A percentile compares a stretch with the other conserved stretches of the same genome.
Conservation (phyloP, 2,888 invertebrate genomes). For the Ectemnius cavifrons region DNA sequence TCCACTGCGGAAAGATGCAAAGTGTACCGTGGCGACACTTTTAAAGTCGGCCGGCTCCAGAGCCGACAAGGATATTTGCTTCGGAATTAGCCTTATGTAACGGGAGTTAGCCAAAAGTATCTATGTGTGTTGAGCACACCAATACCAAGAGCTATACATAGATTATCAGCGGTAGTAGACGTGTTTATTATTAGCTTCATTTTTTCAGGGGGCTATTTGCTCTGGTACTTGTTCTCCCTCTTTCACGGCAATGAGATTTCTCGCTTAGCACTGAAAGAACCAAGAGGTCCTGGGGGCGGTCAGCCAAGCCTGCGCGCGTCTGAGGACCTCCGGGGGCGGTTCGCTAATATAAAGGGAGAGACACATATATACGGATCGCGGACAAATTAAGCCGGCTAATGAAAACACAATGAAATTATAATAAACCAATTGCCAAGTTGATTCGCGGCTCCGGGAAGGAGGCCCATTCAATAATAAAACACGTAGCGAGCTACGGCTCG, state of each 20-base stretch:
- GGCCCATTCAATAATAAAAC: constrained; percentile 77
- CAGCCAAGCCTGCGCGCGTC: constrained; percentile 57
- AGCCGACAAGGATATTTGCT: too few species aligned
- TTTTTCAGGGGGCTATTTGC: too few species aligned
- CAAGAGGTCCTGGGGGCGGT: constrained; percentile 19
- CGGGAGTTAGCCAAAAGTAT: too few species aligned
- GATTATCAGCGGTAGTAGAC: too few species aligned
- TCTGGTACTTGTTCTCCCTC: too few species aligned
- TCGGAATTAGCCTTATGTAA: too few species aligned
- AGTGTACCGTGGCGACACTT: too few species aligned
- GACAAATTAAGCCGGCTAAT: constrained; percentile 75
- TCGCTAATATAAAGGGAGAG: constrained; percentile 69
- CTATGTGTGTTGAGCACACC: too few species aligned
- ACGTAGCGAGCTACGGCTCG: constrained; percentile 62
- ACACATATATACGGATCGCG: constrained; percentile 56
- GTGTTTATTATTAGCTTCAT: too few species aligned
- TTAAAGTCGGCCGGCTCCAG: constrained; percentile 13
- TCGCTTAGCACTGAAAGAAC: constrained; percentile 34
- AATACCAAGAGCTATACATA: too few species aligned
- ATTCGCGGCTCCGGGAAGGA: constrained; percentile 73
- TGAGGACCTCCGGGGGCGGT: constrained; percentile 58
- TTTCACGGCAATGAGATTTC: constrained; percentile 27
- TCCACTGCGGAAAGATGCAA: too few species aligned
- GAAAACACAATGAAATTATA: constrained; percentile 77
- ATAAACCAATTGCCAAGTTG: constrained; percentile 77